Evolutionary conservation across 2,797 vertebrate genomes (phyloP).

Genomic region (Falco columbarius): DNA sequence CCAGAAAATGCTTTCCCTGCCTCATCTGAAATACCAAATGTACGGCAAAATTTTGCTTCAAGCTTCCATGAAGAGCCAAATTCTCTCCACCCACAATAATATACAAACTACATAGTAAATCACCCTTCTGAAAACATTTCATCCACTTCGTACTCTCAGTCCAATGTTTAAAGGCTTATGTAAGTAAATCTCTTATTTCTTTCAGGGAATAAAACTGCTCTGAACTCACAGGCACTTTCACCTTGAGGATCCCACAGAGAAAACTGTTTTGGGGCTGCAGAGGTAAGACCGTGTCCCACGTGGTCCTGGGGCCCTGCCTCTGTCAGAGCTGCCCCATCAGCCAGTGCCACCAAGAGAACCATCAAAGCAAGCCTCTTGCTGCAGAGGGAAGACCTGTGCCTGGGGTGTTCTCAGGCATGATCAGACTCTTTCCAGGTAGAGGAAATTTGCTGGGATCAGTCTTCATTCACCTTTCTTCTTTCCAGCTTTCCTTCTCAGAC

Average conservation of each 20-base stretch:
- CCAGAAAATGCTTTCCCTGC: slow-evolving; percentile 38
- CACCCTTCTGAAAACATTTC: slow-evolving; percentile 9
- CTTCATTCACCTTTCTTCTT: not conserved
- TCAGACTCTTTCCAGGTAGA: not conserved
- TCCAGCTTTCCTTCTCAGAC: not conserved
- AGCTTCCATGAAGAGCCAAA: slow-evolving; percentile 19
- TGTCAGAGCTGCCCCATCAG: not conserved
- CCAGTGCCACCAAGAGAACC: not conserved
- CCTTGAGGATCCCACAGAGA: not conserved
- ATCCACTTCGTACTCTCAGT: not conserved
- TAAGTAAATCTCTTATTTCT: not conserved
- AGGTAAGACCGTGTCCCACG: not conserved
- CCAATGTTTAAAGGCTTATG: slow-evolving; percentile 17
- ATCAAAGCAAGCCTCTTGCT: not conserved
- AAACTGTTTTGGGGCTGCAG: not conserved
- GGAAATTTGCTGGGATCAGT: not conserved
- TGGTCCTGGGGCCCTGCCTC: not conserved
- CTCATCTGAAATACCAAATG: slow-evolving; percentile 49
- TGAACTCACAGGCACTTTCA: slow-evolving; percentile 13
- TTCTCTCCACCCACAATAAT: not conserved
- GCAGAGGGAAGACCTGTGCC: not conserved
- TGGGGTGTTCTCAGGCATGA: not conserved
- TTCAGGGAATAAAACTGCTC: not conserved
- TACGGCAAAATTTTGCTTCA: slow-evolving; percentile 44
- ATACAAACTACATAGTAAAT: slow-evolving; percentile 38